Conservation (phyloP, 2,797 vertebrate genomes). For the Mormyrus proboscirostris region DNA sequence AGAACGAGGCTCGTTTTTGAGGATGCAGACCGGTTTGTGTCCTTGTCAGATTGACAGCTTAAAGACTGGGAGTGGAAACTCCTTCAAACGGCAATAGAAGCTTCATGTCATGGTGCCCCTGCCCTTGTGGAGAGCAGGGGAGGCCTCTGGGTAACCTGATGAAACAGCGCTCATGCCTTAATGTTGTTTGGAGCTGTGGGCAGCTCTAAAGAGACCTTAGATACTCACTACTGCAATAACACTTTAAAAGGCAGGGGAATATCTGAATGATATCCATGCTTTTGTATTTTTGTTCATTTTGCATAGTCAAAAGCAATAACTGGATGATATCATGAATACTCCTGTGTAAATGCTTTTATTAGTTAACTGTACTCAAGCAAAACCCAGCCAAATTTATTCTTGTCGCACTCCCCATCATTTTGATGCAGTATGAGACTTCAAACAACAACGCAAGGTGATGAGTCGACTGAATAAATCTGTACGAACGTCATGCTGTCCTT, state of each 20-base stretch:
- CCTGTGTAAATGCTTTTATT: not conserved
- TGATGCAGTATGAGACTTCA: not conserved
- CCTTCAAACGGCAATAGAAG: conserved; percentile 42
- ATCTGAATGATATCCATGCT: not conserved
- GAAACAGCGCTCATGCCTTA: conserved; percentile 32
- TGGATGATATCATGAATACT: not conserved
- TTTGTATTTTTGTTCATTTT: not conserved
- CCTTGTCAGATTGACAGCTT: conserved; percentile 48
- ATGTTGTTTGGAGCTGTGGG: conserved; percentile 21
- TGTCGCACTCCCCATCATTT: not conserved
- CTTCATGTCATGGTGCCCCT: conserved; percentile 52
- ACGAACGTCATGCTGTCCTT: not conserved
- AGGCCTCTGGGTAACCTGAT: conserved; percentile 43
- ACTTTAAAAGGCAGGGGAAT: not conserved
- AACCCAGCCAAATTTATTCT: not conserved
- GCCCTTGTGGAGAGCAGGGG: conserved; percentile 35
- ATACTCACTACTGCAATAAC: not conserved
- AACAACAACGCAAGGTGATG: not conserved
- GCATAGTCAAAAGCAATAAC: not conserved
- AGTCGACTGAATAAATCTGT: not conserved
- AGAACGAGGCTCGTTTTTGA: conserved; percentile 42
- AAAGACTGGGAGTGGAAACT: conserved; percentile 52
- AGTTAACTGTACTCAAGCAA: not conserved
- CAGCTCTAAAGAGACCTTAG: not conserved
- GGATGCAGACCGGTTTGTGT: conserved; percentile 54